A percentile compares a stretch with the other conserved stretches of the same genome.
Evolutionary conservation across 2,113 vertebrate genomes (phyloP).

Genomic region (Gorsachius goisagi): DNA sequence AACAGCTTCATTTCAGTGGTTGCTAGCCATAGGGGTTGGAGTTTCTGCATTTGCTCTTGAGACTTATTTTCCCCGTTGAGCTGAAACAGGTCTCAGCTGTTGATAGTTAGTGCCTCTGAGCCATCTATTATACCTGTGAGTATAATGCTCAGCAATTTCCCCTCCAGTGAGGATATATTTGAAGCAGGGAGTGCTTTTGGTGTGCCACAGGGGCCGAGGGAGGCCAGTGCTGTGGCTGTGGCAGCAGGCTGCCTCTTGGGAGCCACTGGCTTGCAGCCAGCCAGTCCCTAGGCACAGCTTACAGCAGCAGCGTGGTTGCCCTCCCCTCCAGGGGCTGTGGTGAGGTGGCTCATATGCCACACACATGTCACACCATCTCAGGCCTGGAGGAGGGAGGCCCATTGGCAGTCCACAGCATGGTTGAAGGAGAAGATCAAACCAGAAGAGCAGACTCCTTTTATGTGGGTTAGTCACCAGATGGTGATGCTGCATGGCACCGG

Average conservation of each 20-base stretch:
- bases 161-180: neutral
- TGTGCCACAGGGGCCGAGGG: neutral
- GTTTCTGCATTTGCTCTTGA: neutral
- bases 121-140: neutral
- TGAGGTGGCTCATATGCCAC: neutral
- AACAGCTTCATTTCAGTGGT: neutral
- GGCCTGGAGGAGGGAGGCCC: neutral
- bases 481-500: neutral
- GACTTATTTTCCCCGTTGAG: neutral
- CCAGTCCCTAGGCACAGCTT: neutral
- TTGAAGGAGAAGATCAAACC: neutral
- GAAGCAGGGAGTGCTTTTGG: neutral
- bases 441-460: neutral
- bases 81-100: neutral
- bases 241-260: neutral
- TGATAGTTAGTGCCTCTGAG: neutral
- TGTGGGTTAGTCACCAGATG: neutral
- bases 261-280: accelerated
- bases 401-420: accelerated
- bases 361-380: accelerated
- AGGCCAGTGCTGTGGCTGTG: neutral
- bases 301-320: accelerated
- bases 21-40: neutral
- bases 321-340: neutral
- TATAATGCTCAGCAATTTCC: neutral